phyloP scores from a whole-genome alignment of 2,888 invertebrate species.

The Dendrolimus pini region DNA sequence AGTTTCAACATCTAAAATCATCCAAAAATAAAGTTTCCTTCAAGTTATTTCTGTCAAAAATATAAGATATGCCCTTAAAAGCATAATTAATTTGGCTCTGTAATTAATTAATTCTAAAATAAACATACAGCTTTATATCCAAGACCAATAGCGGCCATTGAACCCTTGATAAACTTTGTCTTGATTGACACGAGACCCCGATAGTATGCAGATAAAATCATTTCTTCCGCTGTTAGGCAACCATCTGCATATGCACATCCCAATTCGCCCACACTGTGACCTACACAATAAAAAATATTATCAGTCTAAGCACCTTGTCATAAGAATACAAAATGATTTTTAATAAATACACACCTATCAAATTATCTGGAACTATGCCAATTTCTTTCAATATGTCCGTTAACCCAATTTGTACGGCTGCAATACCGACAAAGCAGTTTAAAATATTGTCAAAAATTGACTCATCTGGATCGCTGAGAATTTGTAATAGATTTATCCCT shows the following conservation, averaged over 20 bases:
- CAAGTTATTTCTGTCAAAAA: not conserved
- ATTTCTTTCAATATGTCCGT: constrained; percentile 78
- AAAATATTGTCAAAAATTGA: constrained; percentile 79
- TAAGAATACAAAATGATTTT: constrained; percentile 6
- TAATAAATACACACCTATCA: constrained; percentile 78
- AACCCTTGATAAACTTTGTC: constrained; percentile 3
- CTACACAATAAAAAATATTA: constrained; percentile 5
- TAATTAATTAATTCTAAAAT: not conserved
- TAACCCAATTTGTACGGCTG: constrained; percentile 79
- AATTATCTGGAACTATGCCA: constrained; percentile 82
- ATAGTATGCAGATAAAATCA: constrained; percentile 63
- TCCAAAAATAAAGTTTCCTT: not conserved
- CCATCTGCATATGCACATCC: constrained; percentile 93
- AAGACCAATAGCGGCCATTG: constrained; percentile 6
- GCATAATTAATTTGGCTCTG: not conserved
- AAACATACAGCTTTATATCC: constrained; percentile 5
- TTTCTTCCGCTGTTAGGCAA: constrained; percentile 85
- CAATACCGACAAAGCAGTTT: constrained; percentile 84
- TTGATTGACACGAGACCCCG: constrained; percentile 3
- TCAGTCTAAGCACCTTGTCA: not conserved
- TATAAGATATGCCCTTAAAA: not conserved
- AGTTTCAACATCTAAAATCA: constrained; percentile 20
- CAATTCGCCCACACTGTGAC: constrained; percentile 82
- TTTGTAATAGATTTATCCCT: constrained; percentile 78
- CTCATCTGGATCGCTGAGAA: constrained; percentile 78